Percentiles rank a stretch among this genome's conserved stretches.
phyloP scores from a whole-genome alignment of 2,888 invertebrate genomes.

The Caenorhabditis sulstoni region DNA sequence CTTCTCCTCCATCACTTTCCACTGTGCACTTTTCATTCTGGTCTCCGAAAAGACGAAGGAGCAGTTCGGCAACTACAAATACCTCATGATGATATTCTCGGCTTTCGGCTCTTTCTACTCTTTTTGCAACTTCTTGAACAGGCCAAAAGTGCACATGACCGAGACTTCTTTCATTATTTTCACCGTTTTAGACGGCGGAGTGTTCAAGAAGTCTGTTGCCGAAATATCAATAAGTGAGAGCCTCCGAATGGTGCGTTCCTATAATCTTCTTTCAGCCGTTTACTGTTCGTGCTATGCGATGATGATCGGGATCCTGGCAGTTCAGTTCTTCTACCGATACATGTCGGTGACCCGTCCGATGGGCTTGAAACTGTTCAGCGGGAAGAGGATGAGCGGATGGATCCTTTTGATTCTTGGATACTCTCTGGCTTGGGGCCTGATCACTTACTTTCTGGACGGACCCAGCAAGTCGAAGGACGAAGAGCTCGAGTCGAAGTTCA shows the following conservation, averaged over 20 bases:
- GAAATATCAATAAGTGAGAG: conserved; percentile 11
- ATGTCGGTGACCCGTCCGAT: conserved; percentile 28
- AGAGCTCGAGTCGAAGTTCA: conserved; percentile 12
- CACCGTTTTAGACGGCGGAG: conserved; percentile 4
- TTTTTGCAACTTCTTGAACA: conserved; percentile 18
- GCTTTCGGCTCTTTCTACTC: conserved; percentile 32
- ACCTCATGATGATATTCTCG: conserved; percentile 38
- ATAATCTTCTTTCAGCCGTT: conserved; percentile 22
- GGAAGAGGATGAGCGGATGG: conserved; percentile 7
- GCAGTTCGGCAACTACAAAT: conserved; percentile 42
- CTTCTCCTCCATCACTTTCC: not conserved
- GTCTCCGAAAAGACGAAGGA: conserved; percentile 28
- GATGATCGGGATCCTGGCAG: conserved; percentile 23
- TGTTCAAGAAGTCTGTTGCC: not conserved
- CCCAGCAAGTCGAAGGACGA: conserved; percentile 14
- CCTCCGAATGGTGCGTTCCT: too few relatives aligned
- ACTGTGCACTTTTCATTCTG: conserved; percentile 10
- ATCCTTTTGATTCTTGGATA: not conserved
- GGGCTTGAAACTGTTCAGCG: conserved; percentile 4
- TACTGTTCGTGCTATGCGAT: conserved; percentile 53
- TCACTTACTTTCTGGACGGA: conserved; percentile 40
- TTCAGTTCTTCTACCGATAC: conserved; percentile 52
- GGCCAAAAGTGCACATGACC: conserved; percentile 15
- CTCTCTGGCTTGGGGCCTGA: conserved; percentile 15
- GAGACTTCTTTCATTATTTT: conserved; percentile 25